These are phyloP conservation scores for Clanis bilineata DNA, from an alignment of 2,888 invertebrate species.

Conservation along the genomic window DNA sequence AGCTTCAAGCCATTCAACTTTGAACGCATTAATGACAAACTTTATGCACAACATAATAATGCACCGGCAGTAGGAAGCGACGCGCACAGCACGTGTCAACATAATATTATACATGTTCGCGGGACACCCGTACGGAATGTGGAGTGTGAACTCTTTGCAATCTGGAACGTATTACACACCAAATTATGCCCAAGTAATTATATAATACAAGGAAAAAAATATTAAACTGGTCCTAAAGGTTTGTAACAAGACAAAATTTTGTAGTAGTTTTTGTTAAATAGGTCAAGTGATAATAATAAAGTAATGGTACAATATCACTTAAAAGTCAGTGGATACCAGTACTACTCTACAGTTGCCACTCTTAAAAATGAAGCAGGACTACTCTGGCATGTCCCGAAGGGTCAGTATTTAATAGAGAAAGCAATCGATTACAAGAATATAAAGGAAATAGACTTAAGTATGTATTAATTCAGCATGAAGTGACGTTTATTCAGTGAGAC, in stretches of 20 bases:
- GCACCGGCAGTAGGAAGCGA: not conserved
- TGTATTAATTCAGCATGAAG: no score
- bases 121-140: not conserved
- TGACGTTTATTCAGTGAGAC: not conserved
- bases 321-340: no score
- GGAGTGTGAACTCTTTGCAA: not conserved
- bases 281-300: no score
- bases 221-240: not conserved
- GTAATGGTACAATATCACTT: no score
- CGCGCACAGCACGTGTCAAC: not conserved
- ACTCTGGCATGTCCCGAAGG: no score
- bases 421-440: no score
- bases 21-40: not conserved
- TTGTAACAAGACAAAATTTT: not conserved
- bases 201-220: not conserved
- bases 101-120: not conserved
- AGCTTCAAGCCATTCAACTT: not conserved
- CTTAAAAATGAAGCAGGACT: no score
- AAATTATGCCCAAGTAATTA: not conserved
- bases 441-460: no score
- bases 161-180: not conserved
- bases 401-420: no score
- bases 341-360: no score
- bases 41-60: not conserved
- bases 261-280: no score